Percentiles rank a stretch among this genome's conserved stretches.
Evolutionary conservation across 1,140 invertebrate species (phyloP).

Genomic region (Goniozus legneri): DNA sequence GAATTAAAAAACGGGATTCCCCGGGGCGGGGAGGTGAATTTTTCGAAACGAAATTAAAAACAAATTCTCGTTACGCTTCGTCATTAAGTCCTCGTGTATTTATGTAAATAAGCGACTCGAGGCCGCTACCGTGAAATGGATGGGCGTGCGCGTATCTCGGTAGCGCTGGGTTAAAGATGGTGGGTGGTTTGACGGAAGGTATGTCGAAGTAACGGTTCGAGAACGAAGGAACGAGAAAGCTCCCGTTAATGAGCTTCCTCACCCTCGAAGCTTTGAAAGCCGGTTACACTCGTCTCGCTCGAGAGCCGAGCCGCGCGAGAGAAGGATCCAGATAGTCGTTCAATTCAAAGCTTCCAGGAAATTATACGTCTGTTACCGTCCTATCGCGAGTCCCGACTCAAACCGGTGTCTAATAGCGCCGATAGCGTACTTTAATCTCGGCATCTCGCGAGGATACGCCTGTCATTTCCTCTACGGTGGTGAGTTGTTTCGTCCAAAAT

Average conservation of each 20-base stretch:
- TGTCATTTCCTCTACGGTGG: slow-evolving; percentile 30
- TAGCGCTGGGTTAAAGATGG: slow-evolving; percentile 19
- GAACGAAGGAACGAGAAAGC: slow-evolving; percentile 44
- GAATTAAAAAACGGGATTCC: slow-evolving; percentile 12
- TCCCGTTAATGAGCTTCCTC: slow-evolving; percentile 55
- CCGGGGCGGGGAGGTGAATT: slow-evolving; percentile 7
- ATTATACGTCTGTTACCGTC: slow-evolving; percentile 51
- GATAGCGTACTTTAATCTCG: slow-evolving; percentile 44
- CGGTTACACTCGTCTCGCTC: slow-evolving; percentile 43
- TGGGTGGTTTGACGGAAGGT: slow-evolving; percentile 21
- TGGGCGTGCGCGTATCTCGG: neutral
- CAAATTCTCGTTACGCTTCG: no score
- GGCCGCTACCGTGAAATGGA: slow-evolving; percentile 4
- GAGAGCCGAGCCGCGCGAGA: slow-evolving; percentile 29
- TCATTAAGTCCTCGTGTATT: slow-evolving; percentile 31
- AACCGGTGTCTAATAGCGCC: slow-evolving; percentile 39
- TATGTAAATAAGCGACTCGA: slow-evolving; percentile 40
- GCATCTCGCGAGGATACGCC: slow-evolving; percentile 24
- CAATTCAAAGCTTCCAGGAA: slow-evolving; percentile 49
- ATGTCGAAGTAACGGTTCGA: slow-evolving; percentile 17
- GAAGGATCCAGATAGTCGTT: no score
- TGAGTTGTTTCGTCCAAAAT: no score
- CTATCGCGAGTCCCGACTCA: slow-evolving; percentile 30
- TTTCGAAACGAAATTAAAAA: no score
- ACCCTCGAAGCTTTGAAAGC: slow-evolving; percentile 46